Evolutionary conservation across 2,113 vertebrate species (phyloP).

Genomic region (Podarcis cretensis): DNA sequence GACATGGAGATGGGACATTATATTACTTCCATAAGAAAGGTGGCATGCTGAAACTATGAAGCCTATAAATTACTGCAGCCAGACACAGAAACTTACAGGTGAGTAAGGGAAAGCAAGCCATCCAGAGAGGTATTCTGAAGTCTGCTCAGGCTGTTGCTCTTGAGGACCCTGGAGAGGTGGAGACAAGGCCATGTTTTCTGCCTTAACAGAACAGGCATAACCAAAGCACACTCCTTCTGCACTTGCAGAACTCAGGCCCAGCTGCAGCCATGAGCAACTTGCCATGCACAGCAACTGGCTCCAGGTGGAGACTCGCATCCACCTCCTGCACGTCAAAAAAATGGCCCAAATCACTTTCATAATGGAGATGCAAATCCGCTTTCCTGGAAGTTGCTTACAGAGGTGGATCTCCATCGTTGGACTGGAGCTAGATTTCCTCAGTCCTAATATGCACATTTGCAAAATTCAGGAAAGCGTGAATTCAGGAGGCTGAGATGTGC

Average conservation of each 20-base stretch:
- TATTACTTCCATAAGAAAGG: no score
- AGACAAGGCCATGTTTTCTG: neutral
- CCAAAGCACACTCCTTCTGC: neutral
- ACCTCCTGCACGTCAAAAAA: neutral
- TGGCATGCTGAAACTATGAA: no score
- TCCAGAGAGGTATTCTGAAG: constrained; percentile 65
- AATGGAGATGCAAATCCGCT: neutral
- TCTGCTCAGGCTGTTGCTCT: constrained; percentile 51
- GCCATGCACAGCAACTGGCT: neutral
- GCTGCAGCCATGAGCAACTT: neutral
- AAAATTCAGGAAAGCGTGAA: no score
- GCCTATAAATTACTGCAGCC: neutral
- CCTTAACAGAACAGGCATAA: no score
- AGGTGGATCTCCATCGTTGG: neutral
- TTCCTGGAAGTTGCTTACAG: neutral
- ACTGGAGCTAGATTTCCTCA: neutral
- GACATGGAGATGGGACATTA: no score
- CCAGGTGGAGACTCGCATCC: neutral
- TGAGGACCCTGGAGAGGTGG: constrained; percentile 58
- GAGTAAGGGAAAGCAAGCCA: constrained; percentile 66
- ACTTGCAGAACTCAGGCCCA: neutral
- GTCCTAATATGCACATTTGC: no score
- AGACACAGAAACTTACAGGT: constrained; percentile 65
- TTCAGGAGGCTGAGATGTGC: no score
- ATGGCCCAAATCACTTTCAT: neutral